Evolutionary conservation across 2,797 vertebrate species (phyloP).

Genomic region (Rhadinocentrus ornatus): DNA sequence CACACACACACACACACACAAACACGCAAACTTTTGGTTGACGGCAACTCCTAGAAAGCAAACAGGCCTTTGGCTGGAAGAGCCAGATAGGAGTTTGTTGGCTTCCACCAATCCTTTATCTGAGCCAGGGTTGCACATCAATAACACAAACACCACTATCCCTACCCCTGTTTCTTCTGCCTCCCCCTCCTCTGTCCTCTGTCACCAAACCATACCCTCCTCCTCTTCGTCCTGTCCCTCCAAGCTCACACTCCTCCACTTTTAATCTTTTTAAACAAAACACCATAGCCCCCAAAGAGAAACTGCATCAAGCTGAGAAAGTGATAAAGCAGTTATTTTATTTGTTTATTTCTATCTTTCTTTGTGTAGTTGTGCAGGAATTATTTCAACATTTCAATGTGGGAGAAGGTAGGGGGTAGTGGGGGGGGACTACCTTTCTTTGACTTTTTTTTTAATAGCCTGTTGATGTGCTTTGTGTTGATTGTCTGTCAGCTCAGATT

Average conservation of each 20-base stretch:
- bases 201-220: constrained; percentile 62
- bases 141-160: constrained; percentile 72
- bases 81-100: constrained; percentile 81
- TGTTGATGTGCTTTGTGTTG: constrained; percentile 67
- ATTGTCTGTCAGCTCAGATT: constrained; percentile 27
- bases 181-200: constrained; percentile 60
- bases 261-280: constrained; percentile 84
- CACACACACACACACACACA: constrained; percentile 48
- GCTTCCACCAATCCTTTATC: constrained; percentile 83
- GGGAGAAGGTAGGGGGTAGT: neutral
- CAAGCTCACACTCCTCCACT: constrained; percentile 64
- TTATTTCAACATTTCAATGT: constrained; percentile 57
- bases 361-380: constrained; percentile 32
- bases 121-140: constrained; percentile 81
- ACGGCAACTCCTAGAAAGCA: constrained; percentile 76
- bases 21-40: too few relatives aligned
- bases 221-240: constrained; percentile 55
- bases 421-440: constrained; percentile 20
- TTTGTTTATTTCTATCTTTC: constrained; percentile 27
- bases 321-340: constrained; percentile 69
- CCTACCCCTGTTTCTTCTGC: constrained; percentile 34
- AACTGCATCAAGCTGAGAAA: constrained; percentile 74
- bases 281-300: constrained; percentile 66
- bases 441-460: constrained; percentile 60
- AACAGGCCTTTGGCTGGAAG: constrained; percentile 79